Base-by-base conservation (phyloP, 2,797 vertebrate species). In the Telmatherina bonti region DNA sequence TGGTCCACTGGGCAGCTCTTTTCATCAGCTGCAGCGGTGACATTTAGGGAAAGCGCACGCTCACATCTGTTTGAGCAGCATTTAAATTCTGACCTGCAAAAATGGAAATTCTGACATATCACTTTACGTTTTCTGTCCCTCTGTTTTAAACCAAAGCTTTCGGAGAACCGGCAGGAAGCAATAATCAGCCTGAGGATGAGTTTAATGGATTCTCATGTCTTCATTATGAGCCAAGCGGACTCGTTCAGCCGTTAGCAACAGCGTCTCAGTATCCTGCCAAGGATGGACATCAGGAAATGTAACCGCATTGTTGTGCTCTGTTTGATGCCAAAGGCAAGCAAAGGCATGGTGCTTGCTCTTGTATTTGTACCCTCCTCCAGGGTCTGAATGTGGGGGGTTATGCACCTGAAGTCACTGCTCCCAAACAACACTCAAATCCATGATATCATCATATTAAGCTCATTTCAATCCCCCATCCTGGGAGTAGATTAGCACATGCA, bases 21-120 rank as follows among this genome's bases (percentile, higher is more conserved):
- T 80, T 83, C 74, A 82, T 75, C 59, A 62, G 71, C 57, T 55
- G 52, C 53, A 7, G 15, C 0, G 31, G 55, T 81, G 81, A 76
- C 81, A 86, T 88, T 77, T 85, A 62, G 8, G 74, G 52, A 38
- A 30, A 20, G 3, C 67, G 68, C 62, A 56, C 38, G 36, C 55
- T 76, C 65, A 69, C 76, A 72, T 72, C 74, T 75, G 74, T 30
- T 45, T 70, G 36, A 67, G 57, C 67, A 73, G 57, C 53, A 27
- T 74, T 70, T 35, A 33, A 18, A 82, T 62, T 67, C 68, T 58
- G 20, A 81, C 61, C 78, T 35, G 20, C 45, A 62, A 49, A 74
- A 85, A 83, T 80, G 74, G 72, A 84, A 85, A 83, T 76, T 66
- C 63, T 85, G 74, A 84, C 74, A 79, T 78, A 79, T 83, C 59